Evolutionary conservation across 30 jellyfish, hydroid and myxozoan genomes (phyloP), one percentile per base, ranked within the genome.

Genomic region (Chironex yamaguchii): DNA sequence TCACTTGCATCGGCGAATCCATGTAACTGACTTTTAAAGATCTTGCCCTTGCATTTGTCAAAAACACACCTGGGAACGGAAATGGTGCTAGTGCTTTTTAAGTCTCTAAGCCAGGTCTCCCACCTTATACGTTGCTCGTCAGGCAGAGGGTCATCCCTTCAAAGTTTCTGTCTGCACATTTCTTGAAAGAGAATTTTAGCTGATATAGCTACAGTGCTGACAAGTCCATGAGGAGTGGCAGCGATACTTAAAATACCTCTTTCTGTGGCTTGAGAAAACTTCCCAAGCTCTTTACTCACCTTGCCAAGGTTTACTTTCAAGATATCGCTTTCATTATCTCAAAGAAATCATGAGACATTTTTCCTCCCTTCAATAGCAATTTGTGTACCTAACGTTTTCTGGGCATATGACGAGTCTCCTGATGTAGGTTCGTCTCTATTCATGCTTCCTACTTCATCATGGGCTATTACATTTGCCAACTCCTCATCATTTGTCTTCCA

Each of bases 401-500:
- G 26, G 32, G 82, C 90, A 78, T 2, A 32, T 0, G 81, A 52
- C 36, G 53, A 71, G 35, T 78, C 90, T 34, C 29, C 81, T 14
- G 26, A 0, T 49, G 34, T 62, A 20, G 81, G 25, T 32, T 0
- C 36, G 50, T 77, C 23, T 49, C 30, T 22, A 33, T 77, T 29
- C 25, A 1, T 36, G n/a, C n/a, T n/a, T 27, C 63, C 89, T 22
- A 33, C 74, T 35, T 76, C 88, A 51, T 20, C 50, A 49, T 33
- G 36, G 52, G 89, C 67, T 32, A 77, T 53, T 30, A 35, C 78
- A 1, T 53, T 34, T 0, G 89, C 89, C 36, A 77, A 58, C 81
- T 13, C 89, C 23, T 70, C 50, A 62, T 62, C 69, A 34, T 77
- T 77, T 11, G 89, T 77, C 63, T 77, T 77, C 80, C 89, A 77